Conservation (phyloP, 2,113 vertebrate genomes). For the Crotophaga sulcirostris region DNA sequence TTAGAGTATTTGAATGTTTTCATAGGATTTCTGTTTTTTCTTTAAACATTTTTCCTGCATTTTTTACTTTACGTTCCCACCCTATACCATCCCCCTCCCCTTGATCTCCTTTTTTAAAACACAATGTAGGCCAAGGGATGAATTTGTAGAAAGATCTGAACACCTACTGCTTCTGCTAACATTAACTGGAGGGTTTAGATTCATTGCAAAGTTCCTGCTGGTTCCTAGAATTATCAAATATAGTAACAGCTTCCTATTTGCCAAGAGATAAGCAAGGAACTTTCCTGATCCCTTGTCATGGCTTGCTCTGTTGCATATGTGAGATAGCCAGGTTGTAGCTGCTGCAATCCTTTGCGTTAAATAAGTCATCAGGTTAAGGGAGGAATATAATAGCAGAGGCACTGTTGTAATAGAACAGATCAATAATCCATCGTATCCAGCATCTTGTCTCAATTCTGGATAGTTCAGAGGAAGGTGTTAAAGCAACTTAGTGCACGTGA, state of each 20-base stretch:
- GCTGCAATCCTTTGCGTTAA: background rate
- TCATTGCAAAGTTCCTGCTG: background rate
- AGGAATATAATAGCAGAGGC: background rate
- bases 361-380: background rate
- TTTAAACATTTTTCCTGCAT: accelerated
- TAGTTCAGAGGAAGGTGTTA: slow-evolving; percentile 32
- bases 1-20: background rate
- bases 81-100: accelerated
- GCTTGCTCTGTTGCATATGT: background rate
- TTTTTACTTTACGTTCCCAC: background rate
- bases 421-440: background rate
- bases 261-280: background rate
- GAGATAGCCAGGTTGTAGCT: background rate
- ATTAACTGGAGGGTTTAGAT: background rate
- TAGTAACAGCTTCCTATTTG: background rate
- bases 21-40: background rate
- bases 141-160: background rate
- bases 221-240: background rate
- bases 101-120: background rate
- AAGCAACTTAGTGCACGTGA: background rate
- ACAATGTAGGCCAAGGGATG: background rate
- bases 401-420: background rate
- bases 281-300: background rate
- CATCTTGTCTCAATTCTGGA: slow-evolving; percentile 32
- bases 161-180: background rate